Conservation (phyloP, 2,113 vertebrate species). For the Heloderma charlesbogerti region DNA sequence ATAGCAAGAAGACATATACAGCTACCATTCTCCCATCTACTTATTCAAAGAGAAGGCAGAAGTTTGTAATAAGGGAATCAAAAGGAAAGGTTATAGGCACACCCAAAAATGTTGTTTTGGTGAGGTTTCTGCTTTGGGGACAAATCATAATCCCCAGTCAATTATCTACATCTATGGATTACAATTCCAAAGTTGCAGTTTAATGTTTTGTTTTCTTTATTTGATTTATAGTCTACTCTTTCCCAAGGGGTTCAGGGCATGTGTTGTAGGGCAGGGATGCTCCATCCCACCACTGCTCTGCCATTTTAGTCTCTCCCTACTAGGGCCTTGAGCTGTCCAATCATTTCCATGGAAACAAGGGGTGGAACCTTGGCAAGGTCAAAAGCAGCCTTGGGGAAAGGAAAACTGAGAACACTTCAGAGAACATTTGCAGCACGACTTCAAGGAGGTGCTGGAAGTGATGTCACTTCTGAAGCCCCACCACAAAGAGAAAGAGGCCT, state of each 20-base stretch:
- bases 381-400: neutral
- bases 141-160: conserved; percentile 18
- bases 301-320: neutral
- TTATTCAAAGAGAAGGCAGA: neutral
- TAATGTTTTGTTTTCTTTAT: neutral
- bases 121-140: conserved; percentile 27
- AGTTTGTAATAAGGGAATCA: neutral
- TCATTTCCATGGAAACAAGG: conserved; percentile 8
- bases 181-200: neutral
- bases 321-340: neutral
- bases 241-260: neutral
- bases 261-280: neutral
- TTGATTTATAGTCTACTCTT: neutral
- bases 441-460: neutral
- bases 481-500: neutral
- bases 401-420: conserved; percentile 8
- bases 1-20: neutral
- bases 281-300: neutral
- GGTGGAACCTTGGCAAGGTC: conserved; percentile 3
- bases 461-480: neutral
- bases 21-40: neutral
- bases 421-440: neutral
- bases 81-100: neutral
- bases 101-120: conserved; percentile 35
- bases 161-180: neutral